These are phyloP conservation scores for Tetrax tetrax DNA, from an alignment of 2,113 vertebrate genomes.

Conservation along the genomic window DNA sequence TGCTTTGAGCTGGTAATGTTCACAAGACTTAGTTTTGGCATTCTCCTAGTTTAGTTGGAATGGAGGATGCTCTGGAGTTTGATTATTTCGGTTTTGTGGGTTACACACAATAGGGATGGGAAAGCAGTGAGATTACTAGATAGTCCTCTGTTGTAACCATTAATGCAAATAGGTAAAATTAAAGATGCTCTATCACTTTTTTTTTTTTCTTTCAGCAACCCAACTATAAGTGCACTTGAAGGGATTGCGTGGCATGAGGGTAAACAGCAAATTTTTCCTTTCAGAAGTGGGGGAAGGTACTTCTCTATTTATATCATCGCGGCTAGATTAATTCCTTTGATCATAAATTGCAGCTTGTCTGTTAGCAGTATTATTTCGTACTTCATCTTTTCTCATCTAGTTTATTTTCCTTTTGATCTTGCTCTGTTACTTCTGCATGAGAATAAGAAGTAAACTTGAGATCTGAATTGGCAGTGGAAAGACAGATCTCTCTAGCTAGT, in stretches of 20 bases:
- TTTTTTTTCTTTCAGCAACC: neutral
- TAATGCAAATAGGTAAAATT: constrained; percentile 5
- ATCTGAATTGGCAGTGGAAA: neutral
- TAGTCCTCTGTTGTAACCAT: neutral
- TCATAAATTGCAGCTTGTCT: constrained; percentile 43
- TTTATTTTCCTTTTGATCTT: constrained; percentile 63
- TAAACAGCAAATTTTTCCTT: constrained; percentile 11
- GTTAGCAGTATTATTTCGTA: constrained; percentile 50
- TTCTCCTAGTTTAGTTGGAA: neutral
- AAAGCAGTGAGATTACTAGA: neutral
- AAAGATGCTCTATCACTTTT: neutral
- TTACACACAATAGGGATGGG: neutral
- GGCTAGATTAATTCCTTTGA: constrained; percentile 45
- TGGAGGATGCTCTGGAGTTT: neutral
- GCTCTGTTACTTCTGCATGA: constrained; percentile 47
- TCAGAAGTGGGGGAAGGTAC: neutral
- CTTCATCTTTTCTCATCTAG: constrained; percentile 21
- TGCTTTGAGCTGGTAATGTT: neutral
- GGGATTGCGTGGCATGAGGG: neutral
- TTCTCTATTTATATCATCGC: constrained; percentile 25
- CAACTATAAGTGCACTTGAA: constrained; percentile 15
- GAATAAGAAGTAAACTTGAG: constrained; percentile 16
- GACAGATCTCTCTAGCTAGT: neutral
- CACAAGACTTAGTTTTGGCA: neutral
- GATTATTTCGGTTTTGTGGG: neutral